These are phyloP conservation scores for Drosophila kohkoa DNA, from an alignment of 1,140 invertebrate genomes.

Conservation along the genomic window DNA sequence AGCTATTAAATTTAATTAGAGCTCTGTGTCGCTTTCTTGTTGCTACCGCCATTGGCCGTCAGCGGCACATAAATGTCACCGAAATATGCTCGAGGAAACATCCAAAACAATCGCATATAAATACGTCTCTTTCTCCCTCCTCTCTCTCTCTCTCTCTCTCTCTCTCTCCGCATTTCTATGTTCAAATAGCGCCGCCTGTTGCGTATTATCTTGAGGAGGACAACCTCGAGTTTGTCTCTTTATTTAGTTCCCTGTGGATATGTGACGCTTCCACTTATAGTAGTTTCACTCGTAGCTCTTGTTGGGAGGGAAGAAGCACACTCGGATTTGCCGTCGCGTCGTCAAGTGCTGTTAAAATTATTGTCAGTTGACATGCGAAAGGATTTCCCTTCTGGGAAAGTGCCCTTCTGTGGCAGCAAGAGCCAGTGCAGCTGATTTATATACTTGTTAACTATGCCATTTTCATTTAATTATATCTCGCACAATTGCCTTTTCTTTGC, in stretches of 20 bases:
- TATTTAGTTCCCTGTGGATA: slow-evolving; percentile 45
- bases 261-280: slow-evolving; percentile 49
- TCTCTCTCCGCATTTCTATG: background rate
- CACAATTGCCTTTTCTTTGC: background rate
- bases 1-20: slow-evolving; percentile 84
- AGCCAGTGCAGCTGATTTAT: background rate
- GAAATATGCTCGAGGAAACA: slow-evolving; percentile 64
- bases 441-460: slow-evolving; percentile 4
- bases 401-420: background rate
- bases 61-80: slow-evolving; percentile 76
- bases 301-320: slow-evolving; percentile 28
- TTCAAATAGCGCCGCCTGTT: slow-evolving; percentile 48
- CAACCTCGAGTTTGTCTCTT: slow-evolving; percentile 29
- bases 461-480: background rate
- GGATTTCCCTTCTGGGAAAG: slow-evolving; percentile 67
- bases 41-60: slow-evolving; percentile 54
- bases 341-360: slow-evolving; percentile 50
- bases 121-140: background rate
- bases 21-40: slow-evolving; percentile 55
- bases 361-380: slow-evolving; percentile 74
- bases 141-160: background rate
- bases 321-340: slow-evolving; percentile 34
- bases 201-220: slow-evolving; percentile 15
- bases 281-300: slow-evolving; percentile 26
- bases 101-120: slow-evolving; percentile 17